These are phyloP conservation scores for Ceratotherium simum DNA, from an alignment of 2,113 vertebrate genomes.

Conservation along the genomic window DNA sequence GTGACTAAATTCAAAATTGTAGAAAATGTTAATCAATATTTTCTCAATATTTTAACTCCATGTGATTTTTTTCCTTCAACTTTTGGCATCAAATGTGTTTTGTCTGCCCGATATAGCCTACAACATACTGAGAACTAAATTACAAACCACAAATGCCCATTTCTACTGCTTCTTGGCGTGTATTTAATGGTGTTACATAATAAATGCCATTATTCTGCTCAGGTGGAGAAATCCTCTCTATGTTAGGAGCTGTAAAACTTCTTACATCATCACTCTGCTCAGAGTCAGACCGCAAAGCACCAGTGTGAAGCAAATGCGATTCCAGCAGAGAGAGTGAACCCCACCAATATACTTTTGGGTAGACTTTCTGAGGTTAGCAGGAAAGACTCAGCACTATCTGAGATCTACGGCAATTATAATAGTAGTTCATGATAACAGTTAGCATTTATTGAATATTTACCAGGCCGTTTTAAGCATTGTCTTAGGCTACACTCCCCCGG, in stretches of 20 bases:
- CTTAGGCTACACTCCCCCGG: not conserved
- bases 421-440: not conserved
- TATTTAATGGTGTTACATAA: not conserved
- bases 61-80: not conserved
- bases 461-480: not conserved
- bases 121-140: not conserved
- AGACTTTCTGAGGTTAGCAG: not conserved
- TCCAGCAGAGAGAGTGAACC: not conserved
- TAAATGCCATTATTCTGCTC: conserved; percentile 4
- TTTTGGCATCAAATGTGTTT: conserved; percentile 40
- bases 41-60: conserved; percentile 24
- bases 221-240: not conserved
- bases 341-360: not conserved
- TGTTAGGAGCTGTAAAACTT: not conserved
- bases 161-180: not conserved
- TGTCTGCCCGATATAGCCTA: not conserved
- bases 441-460: conserved; percentile 36
- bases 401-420: not conserved
- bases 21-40: conserved; percentile 62
- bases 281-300: conserved; percentile 5
- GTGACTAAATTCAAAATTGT: not conserved
- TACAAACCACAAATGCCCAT: conserved; percentile 42
- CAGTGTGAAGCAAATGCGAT: not conserved
- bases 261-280: not conserved
- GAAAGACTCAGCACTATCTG: conserved; percentile 1